Evolutionary conservation across 2,797 vertebrate species (phyloP), one percentile per base, ranked within the genome.

Genomic region (Pachyuromys duprasi): DNA sequence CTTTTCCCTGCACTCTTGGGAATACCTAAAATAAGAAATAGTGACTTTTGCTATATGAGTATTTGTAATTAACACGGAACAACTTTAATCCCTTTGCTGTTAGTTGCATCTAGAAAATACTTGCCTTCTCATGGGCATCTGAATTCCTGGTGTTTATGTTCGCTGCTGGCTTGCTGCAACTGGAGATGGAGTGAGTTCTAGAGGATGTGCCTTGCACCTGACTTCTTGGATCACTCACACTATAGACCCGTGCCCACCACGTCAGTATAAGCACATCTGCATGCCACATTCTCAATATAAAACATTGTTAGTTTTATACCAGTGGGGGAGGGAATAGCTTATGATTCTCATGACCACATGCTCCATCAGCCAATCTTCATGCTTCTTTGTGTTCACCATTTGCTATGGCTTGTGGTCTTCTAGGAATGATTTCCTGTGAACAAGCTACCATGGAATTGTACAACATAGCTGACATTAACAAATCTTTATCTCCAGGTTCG

Each of bases 11-110:
- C 4, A 62, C 76, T 81, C 80, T 82, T 78, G 67, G 91, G 87
- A 87, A 82, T 81, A 65, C 42, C 86, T 95, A 95, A 95, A 79
- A 90, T 93, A 92, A 93, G 86, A 53, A 93, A 92, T 18, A 36
- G 39, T 11, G 42, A 93, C 36, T 83, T 90, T 86, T 63, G 62
- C 57, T 83, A 24, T 87, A 80, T 72, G 88, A 95, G 67, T 74
- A 84, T 79, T 53, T 91, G 67, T 49, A 81, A 94, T 91, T 95
- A 96, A 96, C 49, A 93, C 24, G 0, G 53, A 90, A 90, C 26
- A 74, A 24, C 17, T 90, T 91, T 49, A 83, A 91, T 86, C 88
- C 53, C 5, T 53, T 84, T 67, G 45, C 60, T 78, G 7, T 87
- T 79, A 18, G 26, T n/a, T 31, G 20, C 89, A 2, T 80, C 42